phyloP scores from a whole-genome alignment of 37 sponge, comb jelly and placozoan genomes.

The Lycopodina hypogea region DNA sequence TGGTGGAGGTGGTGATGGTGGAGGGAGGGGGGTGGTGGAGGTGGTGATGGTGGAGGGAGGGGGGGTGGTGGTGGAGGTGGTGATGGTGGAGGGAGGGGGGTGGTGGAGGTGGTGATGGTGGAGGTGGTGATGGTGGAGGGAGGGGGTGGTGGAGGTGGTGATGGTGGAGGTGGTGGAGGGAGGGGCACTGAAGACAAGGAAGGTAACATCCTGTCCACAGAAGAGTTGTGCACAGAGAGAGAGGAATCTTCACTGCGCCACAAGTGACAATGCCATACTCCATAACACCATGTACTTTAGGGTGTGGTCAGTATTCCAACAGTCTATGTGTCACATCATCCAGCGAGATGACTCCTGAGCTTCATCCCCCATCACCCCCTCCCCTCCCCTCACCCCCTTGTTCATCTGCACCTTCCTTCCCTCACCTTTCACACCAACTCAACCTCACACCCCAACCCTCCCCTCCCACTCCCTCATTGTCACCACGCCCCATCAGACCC shows the following conservation, averaged over 20 bases:
- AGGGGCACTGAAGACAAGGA: not conserved
- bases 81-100: too few species aligned
- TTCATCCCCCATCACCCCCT: not conserved
- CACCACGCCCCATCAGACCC: not conserved
- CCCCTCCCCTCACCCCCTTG: not conserved
- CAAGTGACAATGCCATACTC: not conserved
- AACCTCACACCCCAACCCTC: conserved; percentile 1
- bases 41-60: too few species aligned
- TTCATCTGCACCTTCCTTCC: not conserved
- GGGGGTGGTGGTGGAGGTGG: too few species aligned
- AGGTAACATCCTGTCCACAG: too few species aligned
- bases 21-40: too few species aligned
- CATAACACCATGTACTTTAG: not conserved
- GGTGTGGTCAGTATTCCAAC: too few species aligned
- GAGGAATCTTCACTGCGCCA: not conserved
- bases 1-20: too few species aligned
- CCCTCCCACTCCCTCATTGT: too few species aligned
- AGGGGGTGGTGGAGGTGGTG: not conserved
- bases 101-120: too few species aligned
- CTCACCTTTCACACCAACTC: not conserved
- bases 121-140: not conserved
- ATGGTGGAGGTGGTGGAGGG: not conserved
- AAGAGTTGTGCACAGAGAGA: too few species aligned
- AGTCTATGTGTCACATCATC: too few species aligned
- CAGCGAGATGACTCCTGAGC: too few species aligned